These are phyloP conservation scores for Punctoribates punctum DNA, from an alignment of 2,888 invertebrate genomes.

Conservation along the genomic window DNA sequence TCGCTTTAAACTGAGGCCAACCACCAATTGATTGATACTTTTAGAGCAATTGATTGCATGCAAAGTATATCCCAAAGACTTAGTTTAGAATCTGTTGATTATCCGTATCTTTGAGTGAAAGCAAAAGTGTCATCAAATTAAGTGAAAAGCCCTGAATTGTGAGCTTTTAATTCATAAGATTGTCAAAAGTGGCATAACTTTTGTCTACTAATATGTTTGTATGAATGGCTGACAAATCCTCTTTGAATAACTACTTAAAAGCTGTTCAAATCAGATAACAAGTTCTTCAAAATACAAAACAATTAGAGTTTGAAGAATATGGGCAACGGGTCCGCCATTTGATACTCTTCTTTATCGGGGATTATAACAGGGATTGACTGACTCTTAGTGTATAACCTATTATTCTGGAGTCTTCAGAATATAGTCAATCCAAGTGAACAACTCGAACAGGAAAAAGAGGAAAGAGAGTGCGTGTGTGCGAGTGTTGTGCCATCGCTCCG, in stretches of 20 bases:
- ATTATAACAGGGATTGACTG: not conserved
- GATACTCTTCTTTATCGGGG: slow-evolving; percentile 1
- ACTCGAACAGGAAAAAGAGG: not conserved
- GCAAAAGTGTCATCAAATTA: slow-evolving; percentile 14
- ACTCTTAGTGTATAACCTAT: slow-evolving; percentile 14
- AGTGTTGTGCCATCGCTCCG: not conserved
- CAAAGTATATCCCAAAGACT: not conserved
- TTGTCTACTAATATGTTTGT: not conserved
- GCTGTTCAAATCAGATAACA: slow-evolving; percentile 5
- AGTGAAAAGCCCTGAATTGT: not conserved
- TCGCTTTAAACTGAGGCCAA: not conserved
- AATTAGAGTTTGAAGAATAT: slow-evolving; percentile 11
- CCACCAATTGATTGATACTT: slow-evolving; percentile 4
- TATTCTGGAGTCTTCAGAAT: not conserved
- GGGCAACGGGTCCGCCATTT: not conserved
- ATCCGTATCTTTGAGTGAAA: not conserved
- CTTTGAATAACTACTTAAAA: slow-evolving; percentile 22
- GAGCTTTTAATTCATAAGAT: too few species aligned
- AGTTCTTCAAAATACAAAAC: not conserved
- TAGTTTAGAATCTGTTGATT: not conserved
- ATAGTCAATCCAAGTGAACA: slow-evolving; percentile 12
- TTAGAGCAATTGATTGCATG: not conserved
- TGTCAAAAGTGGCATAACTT: not conserved
- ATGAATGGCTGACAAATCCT: slow-evolving; percentile 13
- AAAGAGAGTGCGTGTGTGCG: slow-evolving; percentile 32